phyloP scores from a whole-genome alignment of 2,888 invertebrate genomes.

The Plebejus melissa region DNA sequence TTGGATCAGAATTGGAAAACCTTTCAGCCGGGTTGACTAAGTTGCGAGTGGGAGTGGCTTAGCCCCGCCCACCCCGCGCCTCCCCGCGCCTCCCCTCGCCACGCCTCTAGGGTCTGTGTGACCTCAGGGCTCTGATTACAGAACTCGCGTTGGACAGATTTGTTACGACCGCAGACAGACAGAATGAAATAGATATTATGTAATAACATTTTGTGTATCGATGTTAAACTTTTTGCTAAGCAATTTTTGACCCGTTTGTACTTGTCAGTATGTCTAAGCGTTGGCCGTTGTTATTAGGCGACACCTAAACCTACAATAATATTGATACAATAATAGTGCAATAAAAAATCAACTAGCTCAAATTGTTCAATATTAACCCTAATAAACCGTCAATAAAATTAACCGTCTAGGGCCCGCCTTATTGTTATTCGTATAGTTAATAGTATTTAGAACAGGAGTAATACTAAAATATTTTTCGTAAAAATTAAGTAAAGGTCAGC shows the following conservation, averaged over 20 bases:
- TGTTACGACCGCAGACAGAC: not conserved
- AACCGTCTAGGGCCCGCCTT: too few species aligned
- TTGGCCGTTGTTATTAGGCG: too few species aligned
- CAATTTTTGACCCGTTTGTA: not conserved
- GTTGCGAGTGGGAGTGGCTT: not conserved
- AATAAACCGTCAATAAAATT: too few species aligned
- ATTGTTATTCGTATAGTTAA: too few species aligned
- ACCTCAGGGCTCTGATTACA: not conserved
- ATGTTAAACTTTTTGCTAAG: not conserved
- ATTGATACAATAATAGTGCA: too few species aligned
- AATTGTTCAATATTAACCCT: too few species aligned
- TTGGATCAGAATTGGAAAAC: not conserved
- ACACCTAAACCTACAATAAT: too few species aligned
- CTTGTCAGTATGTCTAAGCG: too few species aligned
- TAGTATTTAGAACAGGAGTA: too few species aligned
- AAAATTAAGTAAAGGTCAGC: too few species aligned
- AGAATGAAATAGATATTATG: not conserved
- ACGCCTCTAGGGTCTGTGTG: not conserved
- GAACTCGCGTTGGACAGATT: not conserved
- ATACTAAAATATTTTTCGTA: too few species aligned
- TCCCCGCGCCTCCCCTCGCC: not conserved
- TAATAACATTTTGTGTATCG: not conserved
- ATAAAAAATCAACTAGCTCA: too few species aligned
- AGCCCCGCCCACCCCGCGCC: conserved; percentile 1
- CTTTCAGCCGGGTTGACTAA: not conserved